Evolutionary conservation across 2,113 vertebrate species (phyloP).

Genomic region (Cyprinodon tularosa): DNA sequence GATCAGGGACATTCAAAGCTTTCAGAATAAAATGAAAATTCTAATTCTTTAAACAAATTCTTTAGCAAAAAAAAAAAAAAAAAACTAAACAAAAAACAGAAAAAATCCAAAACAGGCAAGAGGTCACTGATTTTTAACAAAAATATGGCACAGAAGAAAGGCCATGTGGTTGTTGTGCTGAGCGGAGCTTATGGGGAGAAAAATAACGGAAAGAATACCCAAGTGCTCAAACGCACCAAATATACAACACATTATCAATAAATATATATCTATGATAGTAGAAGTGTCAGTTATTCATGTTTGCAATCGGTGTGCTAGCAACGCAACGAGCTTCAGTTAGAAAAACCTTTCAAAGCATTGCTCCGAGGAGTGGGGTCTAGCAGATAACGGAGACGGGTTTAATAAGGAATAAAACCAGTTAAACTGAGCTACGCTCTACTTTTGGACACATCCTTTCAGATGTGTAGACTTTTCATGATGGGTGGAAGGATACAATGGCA

Average conservation of each 20-base stretch:
- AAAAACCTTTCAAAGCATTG: too few relatives aligned
- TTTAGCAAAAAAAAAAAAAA: not conserved
- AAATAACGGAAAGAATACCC: not conserved
- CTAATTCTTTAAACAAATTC: not conserved
- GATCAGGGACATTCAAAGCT: not conserved
- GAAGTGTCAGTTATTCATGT: too few relatives aligned
- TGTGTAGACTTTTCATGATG: too few relatives aligned
- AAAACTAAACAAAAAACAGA: constrained; percentile 30
- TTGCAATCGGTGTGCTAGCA: too few relatives aligned
- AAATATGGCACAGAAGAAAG: constrained; percentile 21
- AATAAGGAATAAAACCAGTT: too few relatives aligned
- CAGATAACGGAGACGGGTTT: too few relatives aligned
- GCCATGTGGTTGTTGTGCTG: not conserved
- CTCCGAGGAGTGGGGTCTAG: too few relatives aligned
- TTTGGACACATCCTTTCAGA: too few relatives aligned
- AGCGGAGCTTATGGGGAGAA: not conserved
- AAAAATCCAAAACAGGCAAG: not conserved
- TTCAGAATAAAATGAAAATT: not conserved
- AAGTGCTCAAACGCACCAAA: not conserved
- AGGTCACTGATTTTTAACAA: not conserved
- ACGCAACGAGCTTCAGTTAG: too few relatives aligned
- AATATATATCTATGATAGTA: not conserved
- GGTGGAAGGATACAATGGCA: too few relatives aligned
- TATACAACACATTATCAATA: not conserved
- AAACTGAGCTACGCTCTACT: too few relatives aligned